These are phyloP conservation scores for Helarctos malayanus DNA, from an alignment of 2,797 vertebrate species.

Conservation along the genomic window DNA sequence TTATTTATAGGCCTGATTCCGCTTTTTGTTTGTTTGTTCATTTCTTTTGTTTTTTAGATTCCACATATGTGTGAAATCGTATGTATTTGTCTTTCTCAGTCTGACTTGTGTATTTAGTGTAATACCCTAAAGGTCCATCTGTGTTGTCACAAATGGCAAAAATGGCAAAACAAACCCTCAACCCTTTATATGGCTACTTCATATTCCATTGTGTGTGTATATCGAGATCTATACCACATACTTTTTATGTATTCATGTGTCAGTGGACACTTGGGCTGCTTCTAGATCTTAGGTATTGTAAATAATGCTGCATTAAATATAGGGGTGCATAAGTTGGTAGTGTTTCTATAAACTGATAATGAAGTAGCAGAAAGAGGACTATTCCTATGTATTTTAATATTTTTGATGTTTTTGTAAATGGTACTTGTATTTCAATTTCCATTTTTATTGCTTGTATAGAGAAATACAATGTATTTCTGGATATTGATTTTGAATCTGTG, in stretches of 20 bases:
- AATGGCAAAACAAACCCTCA: not conserved
- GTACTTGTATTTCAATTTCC: not conserved
- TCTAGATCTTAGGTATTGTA: not conserved
- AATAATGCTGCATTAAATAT: not conserved
- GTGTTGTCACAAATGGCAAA: not conserved
- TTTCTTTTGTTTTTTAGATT: not conserved
- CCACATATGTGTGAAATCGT: not conserved
- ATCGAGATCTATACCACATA: not conserved
- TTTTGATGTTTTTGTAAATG: conserved; percentile 10
- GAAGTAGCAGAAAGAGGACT: not conserved
- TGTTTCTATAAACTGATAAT: not conserved
- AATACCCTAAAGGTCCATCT: not conserved
- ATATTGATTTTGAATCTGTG: not conserved
- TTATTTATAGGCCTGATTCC: not conserved
- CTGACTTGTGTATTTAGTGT: not conserved
- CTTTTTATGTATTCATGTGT: not conserved
- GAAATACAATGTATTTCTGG: not conserved
- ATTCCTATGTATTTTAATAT: not conserved
- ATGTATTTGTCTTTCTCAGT: not conserved
- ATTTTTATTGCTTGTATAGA: conserved; percentile 22
- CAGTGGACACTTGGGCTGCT: not conserved
- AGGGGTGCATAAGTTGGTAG: not conserved
- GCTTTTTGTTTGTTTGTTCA: not conserved
- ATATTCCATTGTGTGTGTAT: not conserved
- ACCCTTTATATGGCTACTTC: not conserved